Base-by-base conservation (phyloP, 1,140 invertebrate genomes). In the Drosophila nigrodunni region DNA sequence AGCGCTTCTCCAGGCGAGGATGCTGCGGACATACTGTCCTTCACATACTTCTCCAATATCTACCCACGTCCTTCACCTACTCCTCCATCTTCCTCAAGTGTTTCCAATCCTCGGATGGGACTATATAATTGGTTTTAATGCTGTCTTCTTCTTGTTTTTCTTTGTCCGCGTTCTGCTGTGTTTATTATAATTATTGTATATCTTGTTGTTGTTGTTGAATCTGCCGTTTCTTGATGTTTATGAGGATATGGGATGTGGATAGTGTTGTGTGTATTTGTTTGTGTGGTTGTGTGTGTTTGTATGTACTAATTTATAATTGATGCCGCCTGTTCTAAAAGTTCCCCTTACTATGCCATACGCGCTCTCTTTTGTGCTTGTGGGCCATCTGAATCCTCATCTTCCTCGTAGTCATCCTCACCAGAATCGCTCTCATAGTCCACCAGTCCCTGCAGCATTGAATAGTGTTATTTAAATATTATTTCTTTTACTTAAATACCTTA, bases 341-440 rank as follows among this genome's bases (percentile, higher is more conserved):
- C 10, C 72, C 67, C 60, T 77, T 78, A 91, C 91, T 92, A 92
- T 92, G 72, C 90, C 66, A 92, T 69, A 77, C 92, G 92, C 59
- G 88, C 80, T 62, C 92, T 91, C 71, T 92, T 92, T 77, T 92
- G 91, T 79, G 83, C 77, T 75, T 90, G 92, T 62, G 82, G 74
- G 41, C 86, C 89, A 65, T 91, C 93, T 59, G 74, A 74, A 54
- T 95, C 94, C 30, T 95, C 95, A 47, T 97, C 96, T 67, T 97
- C 96, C 59, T 98, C 97, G 73, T 98, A 98, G 79, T 98, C 98
- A 77, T 98, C 98, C 80, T 98, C 98, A 82, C 98, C 97, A 0
- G 97, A 98, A 93, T 98, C 98, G 64, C 97, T 98, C 91, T 98
- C 98, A 92, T 99, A 99, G 92, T 99, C 98, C 25, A 98, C 98